Percentiles rank a stretch among this genome's conserved stretches.
phyloP scores from a whole-genome alignment of 2,888 invertebrate species.

The Drosophila lutescens region DNA sequence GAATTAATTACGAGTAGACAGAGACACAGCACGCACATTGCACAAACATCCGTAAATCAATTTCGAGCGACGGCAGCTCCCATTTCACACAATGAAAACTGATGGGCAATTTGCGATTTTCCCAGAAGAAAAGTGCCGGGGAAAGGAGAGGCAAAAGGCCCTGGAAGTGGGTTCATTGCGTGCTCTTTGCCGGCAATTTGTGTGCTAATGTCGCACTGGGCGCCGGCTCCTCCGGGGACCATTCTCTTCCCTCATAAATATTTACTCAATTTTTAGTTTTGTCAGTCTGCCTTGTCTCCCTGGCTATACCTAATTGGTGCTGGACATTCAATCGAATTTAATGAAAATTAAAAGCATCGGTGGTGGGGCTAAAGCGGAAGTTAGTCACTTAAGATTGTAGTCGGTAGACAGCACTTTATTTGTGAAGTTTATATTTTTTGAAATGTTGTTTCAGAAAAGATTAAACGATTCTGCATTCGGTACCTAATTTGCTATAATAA shows the following conservation, averaged over 20 bases:
- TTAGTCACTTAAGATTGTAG: neutral
- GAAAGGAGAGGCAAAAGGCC: slow-evolving; percentile 15
- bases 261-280: slow-evolving; percentile 35
- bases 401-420: too few species aligned
- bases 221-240: slow-evolving; percentile 12
- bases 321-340: slow-evolving; percentile 33
- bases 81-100: slow-evolving; percentile 74
- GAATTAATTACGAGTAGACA: slow-evolving; percentile 70
- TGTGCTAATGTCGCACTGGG: slow-evolving; percentile 59
- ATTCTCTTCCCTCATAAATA: slow-evolving; percentile 45
- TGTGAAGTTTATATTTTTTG: too few species aligned
- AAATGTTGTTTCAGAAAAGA: too few species aligned
- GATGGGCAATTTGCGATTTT: slow-evolving; percentile 74
- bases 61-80: slow-evolving; percentile 60
- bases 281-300: neutral
- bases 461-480: too few species aligned
- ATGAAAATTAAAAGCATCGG: slow-evolving; percentile 12
- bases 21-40: slow-evolving; percentile 40
- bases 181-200: slow-evolving; percentile 64
- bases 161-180: slow-evolving; percentile 44
- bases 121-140: slow-evolving; percentile 58
- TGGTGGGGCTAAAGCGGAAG: slow-evolving; percentile 1
- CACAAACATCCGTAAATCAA: slow-evolving; percentile 67
- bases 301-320: slow-evolving; percentile 11
- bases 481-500: too few species aligned